Conservation (phyloP, 2,888 invertebrate species). For the Zonitis immaculata region DNA sequence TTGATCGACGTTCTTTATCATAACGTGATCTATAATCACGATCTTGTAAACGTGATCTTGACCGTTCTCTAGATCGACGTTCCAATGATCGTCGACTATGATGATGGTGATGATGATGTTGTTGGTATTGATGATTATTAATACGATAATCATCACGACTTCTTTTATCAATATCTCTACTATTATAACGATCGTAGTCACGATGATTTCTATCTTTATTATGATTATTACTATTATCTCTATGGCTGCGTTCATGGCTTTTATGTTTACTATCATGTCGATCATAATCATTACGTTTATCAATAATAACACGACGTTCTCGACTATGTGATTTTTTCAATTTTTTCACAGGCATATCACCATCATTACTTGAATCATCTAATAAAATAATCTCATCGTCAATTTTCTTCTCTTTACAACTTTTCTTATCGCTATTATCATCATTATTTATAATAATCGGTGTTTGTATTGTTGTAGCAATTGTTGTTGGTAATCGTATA, state of each 20-base stretch:
- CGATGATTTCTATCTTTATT: constrained; percentile 23
- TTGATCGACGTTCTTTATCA: constrained; percentile 23
- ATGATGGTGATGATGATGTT: constrained; percentile 27
- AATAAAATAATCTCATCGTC: constrained; percentile 60
- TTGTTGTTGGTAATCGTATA: constrained; percentile 15
- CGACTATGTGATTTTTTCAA: constrained; percentile 47
- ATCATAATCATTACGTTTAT: constrained; percentile 32
- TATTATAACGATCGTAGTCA: constrained; percentile 22
- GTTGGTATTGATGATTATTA: constrained; percentile 42
- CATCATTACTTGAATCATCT: constrained; percentile 62
- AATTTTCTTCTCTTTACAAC: constrained; percentile 44
- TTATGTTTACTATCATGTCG: not conserved
- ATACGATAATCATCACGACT: constrained; percentile 36
- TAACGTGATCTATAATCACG: constrained; percentile 11
- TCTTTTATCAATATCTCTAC: constrained; percentile 38
- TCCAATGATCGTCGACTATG: constrained; percentile 18
- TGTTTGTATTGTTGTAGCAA: not conserved
- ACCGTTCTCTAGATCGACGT: constrained; percentile 37
- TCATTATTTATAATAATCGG: not conserved
- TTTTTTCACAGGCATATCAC: constrained; percentile 38
- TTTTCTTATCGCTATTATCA: constrained; percentile 29
- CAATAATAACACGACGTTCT: constrained; percentile 45
- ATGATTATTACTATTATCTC: constrained; percentile 7
- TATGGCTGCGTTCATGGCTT: constrained; percentile 25
- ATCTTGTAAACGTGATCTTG: constrained; percentile 22